Base-by-base conservation (phyloP, 2,797 vertebrate genomes). In the Knipowitschia caucasica region DNA sequence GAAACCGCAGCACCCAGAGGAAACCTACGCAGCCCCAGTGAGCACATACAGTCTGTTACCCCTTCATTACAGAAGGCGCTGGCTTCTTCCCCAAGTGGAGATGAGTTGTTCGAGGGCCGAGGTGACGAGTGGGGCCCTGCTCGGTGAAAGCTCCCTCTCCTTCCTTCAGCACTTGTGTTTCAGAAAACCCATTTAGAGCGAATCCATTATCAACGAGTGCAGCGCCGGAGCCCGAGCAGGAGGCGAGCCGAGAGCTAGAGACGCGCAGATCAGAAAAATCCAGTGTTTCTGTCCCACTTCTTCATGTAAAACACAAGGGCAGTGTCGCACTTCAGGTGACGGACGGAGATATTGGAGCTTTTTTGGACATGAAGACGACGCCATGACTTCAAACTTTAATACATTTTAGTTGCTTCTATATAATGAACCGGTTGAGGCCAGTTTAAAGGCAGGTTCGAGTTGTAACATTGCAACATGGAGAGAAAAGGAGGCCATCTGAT, bases 161-260 rank as follows among this genome's bases (percentile, higher is more conserved):
- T 46, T 38, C 47, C 34, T 55, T 61, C 58, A 35, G 53, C 55
- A 50, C 59, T 70, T 44, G 44, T 54, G 57, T 77, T 84, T 78
- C 71, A 76, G 71, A 81, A 73, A 84, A 82, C 38, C 70, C 77
- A 81, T 80, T 82, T 80, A 71, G 64, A 44, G 49, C 18, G 73
- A 79, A 77, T 80, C 77, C 77, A 82, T 84, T 79, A 80, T 62
- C 73, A n/a, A 82, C 69, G 71, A 81, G 77, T 73, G 75, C 65
- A 69, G 67, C 14, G 62, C 15, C 14, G 50, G 64, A 53, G 44
- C 34, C 11, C 30, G 56, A 62, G 1, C 20, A 61, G 65, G 24
- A 57, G 73, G 58, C 35, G 44, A 38, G 40, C 34, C 39, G 15
- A 33, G 39, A 39, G 49, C 62, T 42, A 42, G 40, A 61, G 27